A percentile compares a stretch with the other conserved stretches of the same genome.
These are phyloP conservation scores for Glareola pratincola DNA, from an alignment of 2,113 vertebrate species.

Conservation along the genomic window DNA sequence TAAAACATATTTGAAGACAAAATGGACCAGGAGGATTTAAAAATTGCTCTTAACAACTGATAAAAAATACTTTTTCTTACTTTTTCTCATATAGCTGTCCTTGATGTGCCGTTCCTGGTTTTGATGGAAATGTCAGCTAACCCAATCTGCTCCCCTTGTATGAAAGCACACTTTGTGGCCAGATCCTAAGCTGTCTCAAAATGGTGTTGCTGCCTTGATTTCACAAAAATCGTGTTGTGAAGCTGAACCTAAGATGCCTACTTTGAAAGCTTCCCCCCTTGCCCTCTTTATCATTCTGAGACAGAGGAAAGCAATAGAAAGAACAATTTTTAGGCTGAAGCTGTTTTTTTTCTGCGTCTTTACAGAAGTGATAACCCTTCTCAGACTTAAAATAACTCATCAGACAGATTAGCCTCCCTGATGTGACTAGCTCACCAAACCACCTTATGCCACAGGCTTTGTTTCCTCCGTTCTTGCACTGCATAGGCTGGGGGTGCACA, in stretches of 20 bases:
- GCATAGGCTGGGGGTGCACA: background rate
- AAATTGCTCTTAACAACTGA: background rate
- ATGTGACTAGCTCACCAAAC: background rate
- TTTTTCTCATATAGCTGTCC: background rate
- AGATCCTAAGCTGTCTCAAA: background rate
- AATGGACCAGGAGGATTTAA: background rate
- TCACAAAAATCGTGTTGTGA: background rate
- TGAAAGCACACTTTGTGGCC: background rate
- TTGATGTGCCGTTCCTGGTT: background rate
- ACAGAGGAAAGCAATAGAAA: background rate
- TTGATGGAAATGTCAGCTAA: background rate
- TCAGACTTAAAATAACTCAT: background rate
- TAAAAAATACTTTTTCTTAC: background rate
- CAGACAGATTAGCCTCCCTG: background rate
- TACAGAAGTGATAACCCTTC: background rate
- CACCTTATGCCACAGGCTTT: background rate
- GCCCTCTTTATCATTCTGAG: background rate
- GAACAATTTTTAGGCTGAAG: background rate
- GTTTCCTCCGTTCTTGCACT: background rate
- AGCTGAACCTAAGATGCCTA: background rate
- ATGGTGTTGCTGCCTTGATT: slow-evolving; percentile 3
- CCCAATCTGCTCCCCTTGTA: background rate
- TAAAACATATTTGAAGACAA: background rate
- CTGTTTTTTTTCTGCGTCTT: background rate
- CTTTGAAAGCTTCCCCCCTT: slow-evolving; percentile 25